Base-by-base conservation (phyloP, 2,888 invertebrate species). In the Taenaris catops region DNA sequence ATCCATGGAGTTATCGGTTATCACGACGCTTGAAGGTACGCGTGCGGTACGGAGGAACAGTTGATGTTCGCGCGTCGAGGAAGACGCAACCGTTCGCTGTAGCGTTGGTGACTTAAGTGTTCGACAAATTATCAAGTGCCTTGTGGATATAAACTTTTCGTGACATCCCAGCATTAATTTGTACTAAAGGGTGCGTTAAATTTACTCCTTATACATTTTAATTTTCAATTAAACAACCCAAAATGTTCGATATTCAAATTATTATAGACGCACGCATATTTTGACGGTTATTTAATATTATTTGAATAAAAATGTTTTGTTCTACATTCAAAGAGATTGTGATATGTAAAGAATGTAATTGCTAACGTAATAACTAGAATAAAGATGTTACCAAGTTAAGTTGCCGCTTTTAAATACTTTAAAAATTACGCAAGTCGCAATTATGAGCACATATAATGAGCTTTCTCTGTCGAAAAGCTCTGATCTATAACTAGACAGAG, bases 1-100 rank as follows among this genome's bases (percentile, higher is more conserved):
- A 72, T 69, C 67, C 63, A 55, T 51, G 58, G 62, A 58, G 61
- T 62, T 78, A 76, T 81, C 73, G 69, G 69, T 81, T 81, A 83
- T 84, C 81, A 78, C 62, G 58, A 50, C 53, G 50, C 56, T 53
- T 50, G 41, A 32, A 44, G 49, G 54, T 51, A 60, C 63, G 69
- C 67, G 57, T 49, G 63, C 68, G 63, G 60, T 41, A 46, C 54
- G 44, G 60, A 63, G 58, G 66, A 63, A 54, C 83, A 84, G 84
- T 84, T 81, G 83, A 84, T 83, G 83, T 55, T 71, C 74, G 83
- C 63, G 74, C 83, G 81, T 58, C 66, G 64, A 67, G 68, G 81
- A 81, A 72, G 81, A 80, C 79, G 76, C 83, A 78, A 72, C 79
- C 74, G 74, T 61, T 66, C 59, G 67, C 57, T 42, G 33, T 41